Base-by-base conservation (phyloP, 2,113 vertebrate genomes). In the Amphiprion percula region DNA sequence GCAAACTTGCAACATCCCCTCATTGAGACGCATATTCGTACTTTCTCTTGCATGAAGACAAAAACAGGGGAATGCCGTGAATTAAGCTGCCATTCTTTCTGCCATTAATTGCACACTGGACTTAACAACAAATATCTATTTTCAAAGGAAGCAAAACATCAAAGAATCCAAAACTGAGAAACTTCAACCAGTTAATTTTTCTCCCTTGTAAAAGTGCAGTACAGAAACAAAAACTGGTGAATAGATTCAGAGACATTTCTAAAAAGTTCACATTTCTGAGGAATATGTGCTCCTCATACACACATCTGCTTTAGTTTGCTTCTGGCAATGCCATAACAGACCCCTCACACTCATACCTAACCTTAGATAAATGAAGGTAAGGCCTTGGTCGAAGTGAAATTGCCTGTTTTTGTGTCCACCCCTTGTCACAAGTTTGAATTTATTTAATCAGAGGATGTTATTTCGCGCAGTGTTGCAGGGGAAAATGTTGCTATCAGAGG, bases 401-500 rank as follows among this genome's bases (percentile, higher is more conserved):
- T 61, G 17, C 14, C 9, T 71, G 59, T n/a, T 73, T 69, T 67
- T 64, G 64, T 64, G 21, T 50, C 54, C 53, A 70, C 49, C 5
- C 82, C 87, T 54, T 54, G 41, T 75, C 73, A 72, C 67, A 44
- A 12, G 73, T 79, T 78, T 70, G 26, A 59, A 79, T 87, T 75
- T 23, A 78, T 84, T 73, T 53, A 77, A 90, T 74, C 47, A 73
- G 63, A 17, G 24, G 54, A 56, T 80, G 64, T 85, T 78, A 82
- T 82, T 86, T 81, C 55, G 69, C 76, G 64, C 47, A 46, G 62
- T 59, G 68, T 68, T 66, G 47, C 17, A n/a, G 56, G 30, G 33
- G 52, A 61, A 83, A 81, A 77, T 74, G 19, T 77, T 78, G 77
- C 64, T 76, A 92, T 87, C 87, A 74, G 71, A 54, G 47, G 53